Base-by-base conservation (phyloP, 2,113 vertebrate genomes). In the Pelusios castaneus region DNA sequence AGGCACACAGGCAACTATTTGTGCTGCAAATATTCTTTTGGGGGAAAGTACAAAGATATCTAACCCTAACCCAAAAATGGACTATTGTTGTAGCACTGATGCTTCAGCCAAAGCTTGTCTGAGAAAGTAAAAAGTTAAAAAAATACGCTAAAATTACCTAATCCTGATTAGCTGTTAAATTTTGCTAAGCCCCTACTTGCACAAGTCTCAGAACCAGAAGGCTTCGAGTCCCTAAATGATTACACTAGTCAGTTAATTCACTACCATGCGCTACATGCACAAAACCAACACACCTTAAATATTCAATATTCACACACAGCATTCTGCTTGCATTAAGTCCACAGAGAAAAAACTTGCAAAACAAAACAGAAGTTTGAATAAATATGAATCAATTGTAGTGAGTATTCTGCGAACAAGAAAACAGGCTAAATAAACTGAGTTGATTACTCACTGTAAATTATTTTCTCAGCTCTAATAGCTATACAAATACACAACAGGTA, bases 251-350 rank as follows among this genome's bases (percentile, higher is more conserved):
- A 77, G 84, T 73, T 73, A 91, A 94, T 80, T 56, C 88, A 94
- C 1, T 55, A 24, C 1, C 81, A 92, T 9, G 38, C 82, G 85
- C 63, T 11, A 83, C 3, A 34, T 25, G 34, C 38, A 82, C 56
- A n/a, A 95, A 96, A 73, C 22, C 38, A 0, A 29, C 92, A 79
- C 38, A 89, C 87, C 79, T 78, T 25, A 9, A 96, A 94, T 4
- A 90, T 47, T 17, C 86, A 88, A 94, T 97, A 97, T 97, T 97
- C 91, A 97, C 91, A n/a, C n/a, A 97, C 97, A 56, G 95, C 5
- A 55, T 88, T 93, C 88, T 87, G 63, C 49, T 80, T 82, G 67
- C 13, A 4, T 89, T 91, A 94, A 41, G 90, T 90, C 90, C 94
- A 91, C 19, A 63, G 58, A 78, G 54, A 1, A 52, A 93, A 92